A percentile compares a stretch with the other conserved stretches of the same genome.
Conservation (phyloP, 37 sponge, comb jelly and placozoan genomes). For the Cliona cf. orientalis region DNA sequence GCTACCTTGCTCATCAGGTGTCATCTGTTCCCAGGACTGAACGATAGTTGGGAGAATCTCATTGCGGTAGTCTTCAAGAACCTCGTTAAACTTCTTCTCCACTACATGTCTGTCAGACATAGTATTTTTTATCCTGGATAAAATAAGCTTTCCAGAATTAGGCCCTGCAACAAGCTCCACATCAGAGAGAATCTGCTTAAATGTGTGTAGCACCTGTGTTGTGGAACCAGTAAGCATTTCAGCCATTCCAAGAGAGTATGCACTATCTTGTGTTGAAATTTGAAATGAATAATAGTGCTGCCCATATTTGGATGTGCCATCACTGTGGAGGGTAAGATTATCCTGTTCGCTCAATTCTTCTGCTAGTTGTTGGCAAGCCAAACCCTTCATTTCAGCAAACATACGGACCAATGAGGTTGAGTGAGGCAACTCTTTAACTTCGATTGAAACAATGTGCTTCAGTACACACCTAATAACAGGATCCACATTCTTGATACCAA, state of each 20-base stretch:
- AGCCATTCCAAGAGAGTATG: slow-evolving; percentile 26
- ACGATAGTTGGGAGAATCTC: slow-evolving; percentile 13
- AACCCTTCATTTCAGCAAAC: slow-evolving; percentile 19
- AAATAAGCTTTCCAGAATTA: neutral
- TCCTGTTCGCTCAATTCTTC: slow-evolving; percentile 5
- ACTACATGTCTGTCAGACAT: slow-evolving; percentile 55
- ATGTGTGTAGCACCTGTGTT: slow-evolving; percentile 11
- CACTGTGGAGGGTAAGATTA: neutral
- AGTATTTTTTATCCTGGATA: slow-evolving; percentile 26
- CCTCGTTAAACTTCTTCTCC: slow-evolving; percentile 35
- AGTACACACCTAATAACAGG: slow-evolving; percentile 25
- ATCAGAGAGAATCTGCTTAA: slow-evolving; percentile 19
- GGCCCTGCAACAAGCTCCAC: slow-evolving; percentile 14
- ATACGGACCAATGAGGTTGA: neutral
- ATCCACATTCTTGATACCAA: slow-evolving; percentile 11
- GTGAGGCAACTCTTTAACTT: neutral
- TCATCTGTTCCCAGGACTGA: neutral
- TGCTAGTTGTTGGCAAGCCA: slow-evolving; percentile 8
- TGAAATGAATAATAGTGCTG: slow-evolving; percentile 49
- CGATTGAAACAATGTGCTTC: neutral
- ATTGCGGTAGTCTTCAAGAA: slow-evolving; percentile 34
- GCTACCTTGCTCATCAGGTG: neutral
- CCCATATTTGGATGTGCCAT: slow-evolving; percentile 49
- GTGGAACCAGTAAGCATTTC: slow-evolving; percentile 42
- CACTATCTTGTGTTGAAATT: slow-evolving; percentile 17